Evolutionary conservation across 2,888 invertebrate genomes (phyloP), one percentile per base, ranked within the genome.

Genomic region (Himalopsyche japonica): DNA sequence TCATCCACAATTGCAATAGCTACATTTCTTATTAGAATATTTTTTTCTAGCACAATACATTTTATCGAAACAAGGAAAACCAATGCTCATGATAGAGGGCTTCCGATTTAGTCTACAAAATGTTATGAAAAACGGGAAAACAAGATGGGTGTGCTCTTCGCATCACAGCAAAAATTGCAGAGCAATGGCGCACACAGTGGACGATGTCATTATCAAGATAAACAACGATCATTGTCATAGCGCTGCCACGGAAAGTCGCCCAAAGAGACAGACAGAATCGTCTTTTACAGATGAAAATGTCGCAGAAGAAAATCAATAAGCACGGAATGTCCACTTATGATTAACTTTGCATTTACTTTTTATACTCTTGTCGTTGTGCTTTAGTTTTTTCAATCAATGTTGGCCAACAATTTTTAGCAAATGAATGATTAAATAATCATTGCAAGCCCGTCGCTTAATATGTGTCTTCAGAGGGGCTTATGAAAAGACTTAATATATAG

Each of bases 131-230:
- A 70, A 79, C 20, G 30, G 76, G 7, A 64, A 27, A 18, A 24
- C 24, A n/a, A 30, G 64, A 24, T 83, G 82, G 82, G 43, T 34
- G 10, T 83, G 82, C 30, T 80, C 83, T 20, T 70, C 83, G 4
- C 79, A 83, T 34, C 32, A 37, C 1, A 49, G 70, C 15, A 49
- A 48, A 12, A 30, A 30, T 15, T 83, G 83, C 48, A 83, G 49
- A 15, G 83, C 80, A 24, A 18, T 48, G 48, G 27, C 80, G 3
- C 48, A 80, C 30, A 80, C 83, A 6, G n/a, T 80, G 20, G 83
- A 34, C 34, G 48, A 82, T 18, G 47, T 78, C 12, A 82, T 82
- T 20, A 43, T 81, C 3, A 30, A 70, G 15, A 64, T 24, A 18
- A 30, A 27, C 15, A 70, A 76, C 37, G 30, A 37, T 2, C 81